Evolutionary conservation across 1,140 invertebrate genomes (phyloP), one percentile per base, ranked within the genome.

Genomic region (Battus philenor): DNA sequence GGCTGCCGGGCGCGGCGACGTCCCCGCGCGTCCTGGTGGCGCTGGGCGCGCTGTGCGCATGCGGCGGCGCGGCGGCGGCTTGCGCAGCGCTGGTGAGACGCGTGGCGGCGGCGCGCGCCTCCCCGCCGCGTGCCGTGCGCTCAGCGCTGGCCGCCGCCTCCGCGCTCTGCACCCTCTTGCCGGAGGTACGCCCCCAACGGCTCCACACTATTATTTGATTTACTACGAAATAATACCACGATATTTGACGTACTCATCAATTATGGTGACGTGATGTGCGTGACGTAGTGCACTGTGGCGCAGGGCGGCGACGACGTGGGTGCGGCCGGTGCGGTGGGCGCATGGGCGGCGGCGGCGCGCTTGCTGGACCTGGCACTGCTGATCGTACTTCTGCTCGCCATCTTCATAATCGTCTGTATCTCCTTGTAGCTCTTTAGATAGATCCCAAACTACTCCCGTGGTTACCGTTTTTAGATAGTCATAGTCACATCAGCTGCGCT

Each of bases 321-420:
- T 51, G 48, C 16, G n/a, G n/a, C n/a, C n/a, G 61, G 50, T 20
- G 63, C 63, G 50, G 57, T 62, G 45, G 67, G 59, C 39, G 64
- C 69, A 47, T 77, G 76, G 76, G 68, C 60, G 50, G 71, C 71
- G 50, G 60, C 69, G 15, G 68, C 67, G 24, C 56, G 50, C 50
- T 54, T 77, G 29, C 58, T 72, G 11, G 77, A 82, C 68, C 33
- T 47, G 20, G 48, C 43, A 50, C 48, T 74, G 44, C 52, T 58
- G 24, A 47, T 50, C 7, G 20, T 45, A 34, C 31, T 73, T 17
- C 32, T 60, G 8, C 26, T 77, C 22, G 48, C 49, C 5, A 33
- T 71, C 2, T 38, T 73, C 12, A 22, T 76, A 7, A 18, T 64
- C 4, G n/a, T 59, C 34, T 62, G 57, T 32, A 32, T 77, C n/a